A percentile compares a stretch with the other conserved stretches of the same genome.
Conservation (phyloP, 2,113 vertebrate genomes). For the Alexandromys fortis region DNA sequence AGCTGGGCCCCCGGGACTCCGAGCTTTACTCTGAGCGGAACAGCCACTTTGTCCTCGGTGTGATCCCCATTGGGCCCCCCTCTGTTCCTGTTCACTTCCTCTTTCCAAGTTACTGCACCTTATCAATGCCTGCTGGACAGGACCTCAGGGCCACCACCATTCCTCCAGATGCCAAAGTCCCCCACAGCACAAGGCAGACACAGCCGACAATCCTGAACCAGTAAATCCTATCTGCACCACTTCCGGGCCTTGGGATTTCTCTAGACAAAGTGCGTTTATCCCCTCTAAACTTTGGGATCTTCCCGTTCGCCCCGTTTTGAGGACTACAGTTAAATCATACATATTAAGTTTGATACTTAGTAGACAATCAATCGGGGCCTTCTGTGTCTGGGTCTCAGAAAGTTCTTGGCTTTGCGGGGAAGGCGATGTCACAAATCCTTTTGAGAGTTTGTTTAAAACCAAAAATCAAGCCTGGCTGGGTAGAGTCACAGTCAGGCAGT, state of each 20-base stretch:
- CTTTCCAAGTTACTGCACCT: not conserved
- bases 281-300: not conserved
- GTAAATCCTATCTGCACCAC: not conserved
- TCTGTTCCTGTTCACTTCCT: not conserved
- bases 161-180: not conserved
- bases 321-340: not conserved
- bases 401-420: not conserved
- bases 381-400: too few relatives aligned
- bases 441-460: slow-evolving; percentile 39
- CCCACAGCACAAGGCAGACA: not conserved
- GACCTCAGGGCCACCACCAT: not conserved
- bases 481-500: not conserved
- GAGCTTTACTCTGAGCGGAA: too few relatives aligned
- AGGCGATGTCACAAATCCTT: not conserved
- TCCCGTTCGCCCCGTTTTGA: not conserved
- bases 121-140: not conserved
- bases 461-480: not conserved
- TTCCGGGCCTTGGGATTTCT: not conserved
- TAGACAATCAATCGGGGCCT: not conserved
- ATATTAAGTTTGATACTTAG: not conserved
- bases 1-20: not conserved
- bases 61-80: not conserved
- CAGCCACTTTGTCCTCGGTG: not conserved
- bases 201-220: not conserved
- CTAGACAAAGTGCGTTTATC: not conserved